Evolutionary conservation across 2,888 invertebrate genomes (phyloP).

Genomic region (Aplocera efformata): DNA sequence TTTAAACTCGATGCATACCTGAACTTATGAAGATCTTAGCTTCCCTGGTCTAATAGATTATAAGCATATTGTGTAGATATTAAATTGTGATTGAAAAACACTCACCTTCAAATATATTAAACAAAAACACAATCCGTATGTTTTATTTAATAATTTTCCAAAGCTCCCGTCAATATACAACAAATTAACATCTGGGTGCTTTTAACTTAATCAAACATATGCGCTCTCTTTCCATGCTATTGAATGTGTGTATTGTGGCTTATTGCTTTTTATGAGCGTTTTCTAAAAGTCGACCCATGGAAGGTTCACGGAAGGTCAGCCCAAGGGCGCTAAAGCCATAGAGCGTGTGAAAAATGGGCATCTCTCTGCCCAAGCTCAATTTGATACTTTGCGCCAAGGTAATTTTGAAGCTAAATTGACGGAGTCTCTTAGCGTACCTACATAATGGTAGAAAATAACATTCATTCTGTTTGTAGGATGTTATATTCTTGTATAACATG

Average conservation of each 20-base stretch:
- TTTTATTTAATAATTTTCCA: constrained; percentile 23
- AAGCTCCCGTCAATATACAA: constrained; percentile 21
- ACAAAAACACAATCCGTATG: too few relatives aligned
- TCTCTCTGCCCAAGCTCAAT: constrained; percentile 8
- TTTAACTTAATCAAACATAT: constrained; percentile 48
- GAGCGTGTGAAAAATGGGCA: constrained; percentile 22
- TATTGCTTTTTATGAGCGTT: constrained; percentile 18
- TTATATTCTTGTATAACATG: too few relatives aligned
- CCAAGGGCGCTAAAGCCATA: constrained; percentile 20
- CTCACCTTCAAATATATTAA: too few relatives aligned
- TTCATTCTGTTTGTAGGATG: background rate
- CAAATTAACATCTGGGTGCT: constrained; percentile 33
- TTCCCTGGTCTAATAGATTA: too few relatives aligned
- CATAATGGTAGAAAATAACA: constrained; percentile 5
- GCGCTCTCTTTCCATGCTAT: constrained; percentile 20
- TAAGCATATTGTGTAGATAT: too few relatives aligned
- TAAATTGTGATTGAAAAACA: too few relatives aligned
- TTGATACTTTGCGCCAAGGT: constrained; percentile 11
- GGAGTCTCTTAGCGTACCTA: constrained; percentile 6
- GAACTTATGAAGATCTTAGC: too few relatives aligned
- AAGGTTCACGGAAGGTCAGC: constrained; percentile 20
- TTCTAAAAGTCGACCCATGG: constrained; percentile 8
- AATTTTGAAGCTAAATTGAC: constrained; percentile 16
- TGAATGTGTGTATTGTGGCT: constrained; percentile 22
- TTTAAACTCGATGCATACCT: too few relatives aligned